These are phyloP conservation scores for Serilophus lunatus DNA, from an alignment of 2,113 vertebrate genomes.

Conservation along the genomic window DNA sequence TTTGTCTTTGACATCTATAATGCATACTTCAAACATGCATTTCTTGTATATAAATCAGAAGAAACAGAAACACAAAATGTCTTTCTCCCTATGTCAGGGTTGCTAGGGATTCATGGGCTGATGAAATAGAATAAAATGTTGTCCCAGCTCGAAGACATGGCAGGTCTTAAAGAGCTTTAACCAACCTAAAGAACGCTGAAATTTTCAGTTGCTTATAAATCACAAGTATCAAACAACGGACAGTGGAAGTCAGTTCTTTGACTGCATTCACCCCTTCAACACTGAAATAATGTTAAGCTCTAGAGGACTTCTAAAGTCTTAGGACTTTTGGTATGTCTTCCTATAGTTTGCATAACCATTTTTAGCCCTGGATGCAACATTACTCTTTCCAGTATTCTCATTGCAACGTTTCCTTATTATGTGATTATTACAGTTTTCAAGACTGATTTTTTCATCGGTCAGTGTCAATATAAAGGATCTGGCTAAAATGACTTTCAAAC, in stretches of 20 bases:
- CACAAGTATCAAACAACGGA: neutral
- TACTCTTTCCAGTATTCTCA: neutral
- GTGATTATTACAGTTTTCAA: conserved; percentile 3
- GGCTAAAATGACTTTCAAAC: neutral
- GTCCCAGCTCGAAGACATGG: neutral
- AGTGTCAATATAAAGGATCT: neutral
- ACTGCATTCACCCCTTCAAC: neutral
- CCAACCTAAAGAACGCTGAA: neutral
- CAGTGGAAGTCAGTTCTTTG: neutral
- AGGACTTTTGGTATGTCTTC: neutral
- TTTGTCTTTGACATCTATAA: neutral
- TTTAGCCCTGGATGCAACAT: neutral
- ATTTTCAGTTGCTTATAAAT: neutral
- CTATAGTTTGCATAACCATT: neutral
- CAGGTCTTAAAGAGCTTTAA: neutral
- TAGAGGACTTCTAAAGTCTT: neutral
- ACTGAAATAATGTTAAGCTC: neutral
- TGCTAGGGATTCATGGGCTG: neutral
- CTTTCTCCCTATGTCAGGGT: neutral
- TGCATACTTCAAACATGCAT: neutral
- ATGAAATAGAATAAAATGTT: neutral
- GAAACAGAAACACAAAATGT: neutral
- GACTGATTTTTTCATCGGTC: neutral
- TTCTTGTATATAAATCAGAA: neutral
- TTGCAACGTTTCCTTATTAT: neutral